phyloP scores from a whole-genome alignment of 2,797 vertebrate species.

The Phoeniculus purpureus region DNA sequence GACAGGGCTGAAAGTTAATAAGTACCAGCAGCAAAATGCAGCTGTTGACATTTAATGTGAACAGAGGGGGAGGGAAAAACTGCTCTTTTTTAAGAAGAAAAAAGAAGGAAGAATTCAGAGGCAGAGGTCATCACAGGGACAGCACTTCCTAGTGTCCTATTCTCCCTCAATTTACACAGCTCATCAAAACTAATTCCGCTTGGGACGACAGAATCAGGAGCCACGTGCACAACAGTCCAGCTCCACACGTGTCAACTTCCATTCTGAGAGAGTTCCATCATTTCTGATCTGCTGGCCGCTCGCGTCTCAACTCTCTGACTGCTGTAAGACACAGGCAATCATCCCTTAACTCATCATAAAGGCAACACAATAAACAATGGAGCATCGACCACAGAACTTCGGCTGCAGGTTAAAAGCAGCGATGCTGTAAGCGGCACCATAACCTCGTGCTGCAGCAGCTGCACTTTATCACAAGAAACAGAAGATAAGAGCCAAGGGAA shows the following conservation, averaged over 20 bases:
- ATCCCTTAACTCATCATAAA: background rate
- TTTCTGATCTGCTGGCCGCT: background rate
- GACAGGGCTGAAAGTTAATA: constrained; percentile 39
- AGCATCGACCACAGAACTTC: background rate
- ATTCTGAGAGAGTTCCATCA: background rate
- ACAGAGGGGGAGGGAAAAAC: background rate
- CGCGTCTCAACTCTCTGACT: rapidly evolving
- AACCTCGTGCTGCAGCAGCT: background rate
- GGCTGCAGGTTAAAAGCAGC: background rate
- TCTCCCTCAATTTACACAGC: constrained; percentile 4
- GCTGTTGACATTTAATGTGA: constrained; percentile 46
- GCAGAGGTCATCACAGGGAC: background rate
- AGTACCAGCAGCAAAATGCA: constrained; percentile 50
- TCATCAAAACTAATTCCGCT: background rate
- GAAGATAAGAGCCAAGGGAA: background rate
- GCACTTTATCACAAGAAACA: background rate
- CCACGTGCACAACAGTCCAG: background rate
- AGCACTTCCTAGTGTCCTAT: background rate
- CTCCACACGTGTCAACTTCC: rapidly evolving
- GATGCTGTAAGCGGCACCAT: rapidly evolving
- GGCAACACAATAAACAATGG: background rate
- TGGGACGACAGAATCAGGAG: background rate
- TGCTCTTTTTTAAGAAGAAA: background rate
- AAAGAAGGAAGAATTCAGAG: background rate
- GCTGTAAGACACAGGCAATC: background rate